Percentiles rank a stretch among this genome's conserved stretches.
These are phyloP conservation scores for Girardinichthys multiradiatus DNA, from an alignment of 2,113 vertebrate species.

Conservation along the genomic window DNA sequence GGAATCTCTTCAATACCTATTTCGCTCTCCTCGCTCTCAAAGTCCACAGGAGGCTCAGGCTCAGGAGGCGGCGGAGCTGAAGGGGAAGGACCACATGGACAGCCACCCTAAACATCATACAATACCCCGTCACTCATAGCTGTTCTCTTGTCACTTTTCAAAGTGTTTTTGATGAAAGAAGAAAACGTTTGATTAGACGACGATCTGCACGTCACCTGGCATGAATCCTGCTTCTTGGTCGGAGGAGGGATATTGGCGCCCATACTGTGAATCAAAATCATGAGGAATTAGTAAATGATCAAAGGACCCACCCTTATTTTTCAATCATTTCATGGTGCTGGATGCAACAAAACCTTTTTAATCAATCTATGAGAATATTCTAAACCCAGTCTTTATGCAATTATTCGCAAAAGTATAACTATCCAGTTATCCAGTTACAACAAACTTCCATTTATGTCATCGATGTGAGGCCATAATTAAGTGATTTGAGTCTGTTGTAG, in stretches of 20 bases:
- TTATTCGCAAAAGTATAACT: neutral
- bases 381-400: too few relatives aligned
- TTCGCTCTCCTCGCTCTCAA: constrained; percentile 94
- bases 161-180: too few relatives aligned
- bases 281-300: neutral
- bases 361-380: too few relatives aligned
- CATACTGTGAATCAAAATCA: constrained; percentile 81
- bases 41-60: constrained; percentile 61
- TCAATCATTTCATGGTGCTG: too few relatives aligned
- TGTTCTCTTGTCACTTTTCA: neutral
- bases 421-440: neutral
- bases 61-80: constrained; percentile 58
- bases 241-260: constrained; percentile 86
- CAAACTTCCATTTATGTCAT: neutral
- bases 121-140: neutral
- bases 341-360: too few relatives aligned
- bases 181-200: neutral
- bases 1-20: constrained; percentile 78
- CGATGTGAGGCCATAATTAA: too few relatives aligned
- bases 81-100: constrained; percentile 73
- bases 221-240: constrained; percentile 75
- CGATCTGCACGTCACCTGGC: constrained; percentile 78
- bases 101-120: constrained; percentile 71
- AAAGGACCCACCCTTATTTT: too few relatives aligned
- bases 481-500: neutral